Evolutionary conservation across 2,113 vertebrate species (phyloP).

Genomic region (Setophaga kirtlandii): DNA sequence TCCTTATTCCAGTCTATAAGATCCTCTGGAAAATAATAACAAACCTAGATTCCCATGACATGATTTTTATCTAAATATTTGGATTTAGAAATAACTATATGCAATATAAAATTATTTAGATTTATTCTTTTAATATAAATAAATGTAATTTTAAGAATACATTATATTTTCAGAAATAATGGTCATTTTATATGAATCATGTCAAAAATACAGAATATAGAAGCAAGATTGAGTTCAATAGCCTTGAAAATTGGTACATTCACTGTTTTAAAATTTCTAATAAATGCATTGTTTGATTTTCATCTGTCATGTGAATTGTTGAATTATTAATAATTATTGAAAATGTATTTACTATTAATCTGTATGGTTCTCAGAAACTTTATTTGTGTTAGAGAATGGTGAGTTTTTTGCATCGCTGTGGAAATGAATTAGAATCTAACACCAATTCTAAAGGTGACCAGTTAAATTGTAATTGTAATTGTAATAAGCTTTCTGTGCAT

Average conservation of each 20-base stretch:
- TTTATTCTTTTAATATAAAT: not conserved
- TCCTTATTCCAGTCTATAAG: not conserved
- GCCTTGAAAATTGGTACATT: not conserved
- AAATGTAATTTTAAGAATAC: not conserved
- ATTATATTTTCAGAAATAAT: not conserved
- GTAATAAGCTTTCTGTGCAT: not conserved
- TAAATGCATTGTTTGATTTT: not conserved
- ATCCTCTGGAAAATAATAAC: not conserved
- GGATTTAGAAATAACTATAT: not conserved
- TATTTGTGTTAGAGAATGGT: not conserved
- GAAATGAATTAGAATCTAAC: constrained; percentile 5
- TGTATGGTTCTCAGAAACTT: not conserved
- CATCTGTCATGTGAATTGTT: not conserved
- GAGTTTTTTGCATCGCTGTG: not conserved
- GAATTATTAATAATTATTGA: not conserved
- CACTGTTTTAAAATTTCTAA: not conserved
- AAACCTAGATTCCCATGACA: not conserved
- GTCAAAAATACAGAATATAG: not conserved
- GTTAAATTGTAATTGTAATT: constrained; percentile 37
- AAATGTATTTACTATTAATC: not conserved
- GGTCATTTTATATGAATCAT: not conserved
- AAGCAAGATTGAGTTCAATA: not conserved
- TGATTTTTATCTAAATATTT: not conserved
- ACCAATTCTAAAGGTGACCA: not conserved
- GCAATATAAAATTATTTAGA: not conserved